Base-by-base conservation (phyloP, 2,888 invertebrate genomes). In the Celastrina argiolus region DNA sequence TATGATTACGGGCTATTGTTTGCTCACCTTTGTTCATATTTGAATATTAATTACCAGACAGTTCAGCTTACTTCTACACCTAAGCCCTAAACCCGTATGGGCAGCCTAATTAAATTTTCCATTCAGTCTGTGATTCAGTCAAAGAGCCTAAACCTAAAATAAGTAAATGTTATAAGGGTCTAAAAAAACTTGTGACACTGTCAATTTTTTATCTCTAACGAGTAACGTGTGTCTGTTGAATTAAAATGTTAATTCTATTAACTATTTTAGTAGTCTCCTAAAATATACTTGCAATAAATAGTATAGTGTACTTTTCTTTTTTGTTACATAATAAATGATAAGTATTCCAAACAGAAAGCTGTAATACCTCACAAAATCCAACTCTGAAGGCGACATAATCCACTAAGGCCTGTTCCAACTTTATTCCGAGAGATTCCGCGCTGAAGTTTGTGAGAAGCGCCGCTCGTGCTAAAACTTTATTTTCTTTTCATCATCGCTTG, bases 391-490 rank as follows among this genome's bases (percentile, higher is more conserved):
- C 51, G 51, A 51, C 51, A 51, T 51, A 51, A 51, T 51, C 51
- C 51, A 51, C 51, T 51, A 51, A 51, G 51, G 51, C 51, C 22
- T 51, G 51, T 51, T 51, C 51, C 51, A 51, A 51, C 22, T 51
- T 51, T 51, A 51, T 51, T 51, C 51, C 22, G 6, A 51, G 51
- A 22, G 51, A 51, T 51, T 51, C 22, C 51, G 51, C 22, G 51
- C 22, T 51, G 10, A 51, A 51, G 51, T 51, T 51, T 51, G 51
- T 26, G 51, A 12, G 14, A 26, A 51, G 22, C 22, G 51, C 51
- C 51, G 51, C 51, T 51, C 51, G 22, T 51, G 22, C 22, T 51
- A 26, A 51, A 51, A 51, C 10, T 51, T 51, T 51, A 51, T 51
- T 51, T 51, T 51, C 51, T 51, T 51, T 51, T 51, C 51, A 51